Evolutionary conservation across 64 coral and sea anemone genomes (phyloP).

Genomic region (Pocillopora verrucosa): DNA sequence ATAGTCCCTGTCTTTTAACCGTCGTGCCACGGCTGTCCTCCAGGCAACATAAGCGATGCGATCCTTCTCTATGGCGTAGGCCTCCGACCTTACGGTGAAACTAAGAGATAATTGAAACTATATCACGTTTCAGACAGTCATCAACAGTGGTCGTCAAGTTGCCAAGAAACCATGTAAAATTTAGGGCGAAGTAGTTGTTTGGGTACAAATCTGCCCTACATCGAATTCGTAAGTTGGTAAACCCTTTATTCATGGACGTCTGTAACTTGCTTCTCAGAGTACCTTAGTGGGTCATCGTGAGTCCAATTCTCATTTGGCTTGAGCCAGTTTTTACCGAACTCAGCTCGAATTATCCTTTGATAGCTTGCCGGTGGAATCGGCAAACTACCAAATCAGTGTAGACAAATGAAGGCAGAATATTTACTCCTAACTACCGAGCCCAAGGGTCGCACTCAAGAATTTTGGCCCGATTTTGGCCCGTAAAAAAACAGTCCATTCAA

Average conservation of each 20-base stretch:
- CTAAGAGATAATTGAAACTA: conserved; percentile 55
- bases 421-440: too few relatives aligned
- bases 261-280: too few relatives aligned
- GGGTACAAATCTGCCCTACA: conserved; percentile 2
- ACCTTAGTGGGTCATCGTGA: too few relatives aligned
- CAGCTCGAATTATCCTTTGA: too few relatives aligned
- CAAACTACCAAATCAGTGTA: neutral
- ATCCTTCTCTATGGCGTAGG: neutral
- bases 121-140: conserved; percentile 28
- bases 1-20: conserved; percentile 56
- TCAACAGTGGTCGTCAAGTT: conserved; percentile 43
- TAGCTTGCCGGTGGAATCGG: too few relatives aligned
- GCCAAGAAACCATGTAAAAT: conserved; percentile 37
- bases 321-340: conserved; percentile 4
- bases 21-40: conserved; percentile 65
- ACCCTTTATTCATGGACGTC: neutral
- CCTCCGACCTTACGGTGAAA: conserved; percentile 55
- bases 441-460: too few relatives aligned
- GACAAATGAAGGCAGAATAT: too few relatives aligned
- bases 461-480: too few relatives aligned
- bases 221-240: conserved; percentile 20
- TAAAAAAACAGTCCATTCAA: neutral
- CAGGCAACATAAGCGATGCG: neutral
- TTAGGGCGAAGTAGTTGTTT: neutral
- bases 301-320: neutral